Evolutionary conservation across 1,140 invertebrate genomes (phyloP), one percentile per base, ranked within the genome.

Genomic region (Bemisia tabaci): DNA sequence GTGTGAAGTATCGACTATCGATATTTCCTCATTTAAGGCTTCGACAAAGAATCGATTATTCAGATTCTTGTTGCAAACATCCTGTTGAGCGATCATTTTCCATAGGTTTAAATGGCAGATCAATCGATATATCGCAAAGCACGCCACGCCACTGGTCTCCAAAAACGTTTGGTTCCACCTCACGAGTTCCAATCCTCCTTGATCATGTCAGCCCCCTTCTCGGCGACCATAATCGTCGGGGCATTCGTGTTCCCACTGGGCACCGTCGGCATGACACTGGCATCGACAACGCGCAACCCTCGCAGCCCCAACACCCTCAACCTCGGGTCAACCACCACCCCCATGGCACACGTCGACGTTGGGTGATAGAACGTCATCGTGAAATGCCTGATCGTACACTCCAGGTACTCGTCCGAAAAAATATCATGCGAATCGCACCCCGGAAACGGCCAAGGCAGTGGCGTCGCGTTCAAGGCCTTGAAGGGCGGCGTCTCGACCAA

Each of bases 181-280:
- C n/a, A n/a, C n/a, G 33, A 17, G 5, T 9, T 48, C 62, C 65
- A 68, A n/a, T 65, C 60, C 59, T 64, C 62, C 39, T 90, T 89
- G 60, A 91, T 89, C 78, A 90, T 83, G 71, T 91, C 89, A 2
- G 86, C 84, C 9, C 80, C 87, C 73, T 89, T 90, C 73, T 92
- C 90, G 1, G 82, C 90, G 11, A 88, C 87, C 86, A 88, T 88
- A 12, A 88, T 86, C 1, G 82, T 81, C 0, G 87, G 86, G 1
- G 87, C 87, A 74, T 90, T 90, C 0, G 88, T 86, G 77, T 91
- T 90, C 0, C 87, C 89, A 71, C 84, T 87, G 12, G 88, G 80
- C 26, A 90, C 87, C 5, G 79, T 83, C 0, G 89, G 89, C 86
- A 91, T 90, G 23, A 90, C 83, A 64, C 87, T 89, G 0, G 86